Evolutionary conservation across 1,140 invertebrate genomes (phyloP).

Genomic region (Telenomus remus): DNA sequence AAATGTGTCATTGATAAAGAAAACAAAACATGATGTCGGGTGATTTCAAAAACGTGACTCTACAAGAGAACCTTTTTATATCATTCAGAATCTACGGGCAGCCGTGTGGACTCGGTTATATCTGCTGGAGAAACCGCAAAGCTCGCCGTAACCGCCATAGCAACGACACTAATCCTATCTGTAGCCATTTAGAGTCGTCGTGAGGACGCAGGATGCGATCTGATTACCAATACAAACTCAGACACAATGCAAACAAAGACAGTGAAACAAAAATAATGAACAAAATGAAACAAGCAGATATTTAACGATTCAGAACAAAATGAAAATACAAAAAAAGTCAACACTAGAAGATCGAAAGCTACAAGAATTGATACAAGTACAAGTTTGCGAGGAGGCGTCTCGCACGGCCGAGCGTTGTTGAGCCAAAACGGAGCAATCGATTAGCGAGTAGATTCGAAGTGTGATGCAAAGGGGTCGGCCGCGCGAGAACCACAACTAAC

Average conservation of each 20-base stretch:
- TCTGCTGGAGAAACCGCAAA: constrained; percentile 70
- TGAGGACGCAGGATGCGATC: constrained; percentile 56
- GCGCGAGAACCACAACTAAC: neutral
- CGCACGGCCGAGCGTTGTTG: no score
- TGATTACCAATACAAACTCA: constrained; percentile 37
- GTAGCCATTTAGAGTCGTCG: constrained; percentile 67
- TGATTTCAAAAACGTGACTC: constrained; percentile 38
- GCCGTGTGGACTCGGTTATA: constrained; percentile 66
- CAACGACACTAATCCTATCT: constrained; percentile 70
- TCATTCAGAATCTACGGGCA: constrained; percentile 72
- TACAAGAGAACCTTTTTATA: constrained; percentile 67
- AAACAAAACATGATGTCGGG: constrained; percentile 4
- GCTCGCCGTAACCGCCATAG: constrained; percentile 69
- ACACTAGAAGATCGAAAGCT: constrained; percentile 9
- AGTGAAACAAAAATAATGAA: constrained; percentile 10
- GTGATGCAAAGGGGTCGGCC: no score
- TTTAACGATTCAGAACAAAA: neutral
- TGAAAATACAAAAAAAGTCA: constrained; percentile 1
- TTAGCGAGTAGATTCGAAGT: no score
- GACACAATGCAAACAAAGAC: constrained; percentile 15
- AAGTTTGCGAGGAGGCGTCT: constrained; percentile 16
- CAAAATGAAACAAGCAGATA: constrained; percentile 4
- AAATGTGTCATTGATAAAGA: neutral
- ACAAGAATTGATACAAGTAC: constrained; percentile 25
- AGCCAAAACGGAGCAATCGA: no score